A percentile compares a stretch with the other conserved stretches of the same genome.
phyloP scores from a whole-genome alignment of 2,797 vertebrate species.

The Phylloscopus collybita region DNA sequence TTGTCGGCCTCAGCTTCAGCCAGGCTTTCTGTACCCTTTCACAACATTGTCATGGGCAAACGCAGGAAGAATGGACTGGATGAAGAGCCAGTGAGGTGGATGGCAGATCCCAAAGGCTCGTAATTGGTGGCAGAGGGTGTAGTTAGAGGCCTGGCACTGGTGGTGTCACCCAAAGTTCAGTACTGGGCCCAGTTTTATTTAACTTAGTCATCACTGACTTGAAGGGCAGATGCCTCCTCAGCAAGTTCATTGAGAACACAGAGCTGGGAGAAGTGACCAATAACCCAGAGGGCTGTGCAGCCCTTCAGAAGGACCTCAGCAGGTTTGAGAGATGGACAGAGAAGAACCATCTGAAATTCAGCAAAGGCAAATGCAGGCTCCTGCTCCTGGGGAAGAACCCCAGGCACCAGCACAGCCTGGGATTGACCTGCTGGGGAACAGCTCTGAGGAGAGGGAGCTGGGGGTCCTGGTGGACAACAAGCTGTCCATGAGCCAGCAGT shows the following conservation, averaged over 20 bases:
- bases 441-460: neutral
- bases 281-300: accelerated
- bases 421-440: neutral
- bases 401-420: neutral
- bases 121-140: neutral
- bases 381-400: neutral
- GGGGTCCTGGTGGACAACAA: neutral
- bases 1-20: neutral
- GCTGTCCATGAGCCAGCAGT: neutral
- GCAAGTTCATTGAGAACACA: neutral
- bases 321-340: neutral
- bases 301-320: accelerated
- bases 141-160: neutral
- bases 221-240: neutral
- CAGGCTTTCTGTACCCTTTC: neutral
- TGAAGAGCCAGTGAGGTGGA: neutral
- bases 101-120: neutral
- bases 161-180: neutral
- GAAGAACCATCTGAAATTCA: neutral
- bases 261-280: accelerated
- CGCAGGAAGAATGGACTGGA: neutral
- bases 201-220: neutral
- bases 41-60: neutral
- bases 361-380: neutral
- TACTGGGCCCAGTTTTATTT: neutral